Percentiles rank a stretch among this genome's conserved stretches.
Conservation (phyloP, 1,140 invertebrate genomes). For the Lasaia peninsularis region DNA sequence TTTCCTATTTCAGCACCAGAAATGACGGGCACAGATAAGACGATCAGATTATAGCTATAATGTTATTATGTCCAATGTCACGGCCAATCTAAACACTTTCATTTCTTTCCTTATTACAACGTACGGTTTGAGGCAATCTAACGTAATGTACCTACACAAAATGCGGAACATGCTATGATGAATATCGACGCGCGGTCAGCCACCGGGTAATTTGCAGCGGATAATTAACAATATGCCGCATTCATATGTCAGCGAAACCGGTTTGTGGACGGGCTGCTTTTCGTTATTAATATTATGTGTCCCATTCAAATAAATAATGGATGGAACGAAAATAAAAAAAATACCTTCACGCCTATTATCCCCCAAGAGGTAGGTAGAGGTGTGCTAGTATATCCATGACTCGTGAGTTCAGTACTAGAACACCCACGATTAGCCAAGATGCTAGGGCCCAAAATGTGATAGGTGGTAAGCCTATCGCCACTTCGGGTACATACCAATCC, state of each 20-base stretch:
- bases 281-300: no score
- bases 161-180: constrained; percentile 26
- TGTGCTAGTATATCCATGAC: no score
- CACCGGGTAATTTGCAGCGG: background rate
- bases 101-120: constrained; percentile 15
- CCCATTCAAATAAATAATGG: no score
- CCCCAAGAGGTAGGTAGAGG: no score
- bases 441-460: no score
- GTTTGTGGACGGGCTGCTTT: background rate
- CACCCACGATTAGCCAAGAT: no score
- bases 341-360: no score
- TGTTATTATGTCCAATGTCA: constrained; percentile 1
- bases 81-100: background rate
- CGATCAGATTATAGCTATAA: background rate
- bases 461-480: no score
- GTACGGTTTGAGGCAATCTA: constrained; percentile 23
- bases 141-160: constrained; percentile 27
- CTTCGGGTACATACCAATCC: no score
- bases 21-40: background rate
- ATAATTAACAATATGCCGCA: constrained; percentile 5
- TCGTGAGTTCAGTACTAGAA: no score
- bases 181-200: constrained; percentile 11
- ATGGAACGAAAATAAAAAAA: no score
- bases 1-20: no score
- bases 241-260: background rate